A percentile compares a stretch with the other conserved stretches of the same genome.
phyloP scores from a whole-genome alignment of 1,140 invertebrate genomes.

The Chrysopa pallens region DNA sequence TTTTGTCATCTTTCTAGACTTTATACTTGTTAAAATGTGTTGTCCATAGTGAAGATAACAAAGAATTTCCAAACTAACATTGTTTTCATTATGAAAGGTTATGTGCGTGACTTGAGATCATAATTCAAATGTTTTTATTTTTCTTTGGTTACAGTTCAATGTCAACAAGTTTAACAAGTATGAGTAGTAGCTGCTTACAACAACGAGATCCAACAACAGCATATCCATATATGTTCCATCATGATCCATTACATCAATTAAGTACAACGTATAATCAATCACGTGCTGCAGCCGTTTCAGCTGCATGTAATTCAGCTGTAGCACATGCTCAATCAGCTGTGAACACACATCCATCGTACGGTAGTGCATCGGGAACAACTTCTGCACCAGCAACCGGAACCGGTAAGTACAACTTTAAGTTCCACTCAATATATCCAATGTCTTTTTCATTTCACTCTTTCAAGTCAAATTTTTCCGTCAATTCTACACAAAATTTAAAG shows the following conservation, averaged over 20 bases:
- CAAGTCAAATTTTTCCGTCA: no score
- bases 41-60: no score
- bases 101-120: no score
- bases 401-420: constrained; percentile 18
- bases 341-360: constrained; percentile 25
- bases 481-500: no score
- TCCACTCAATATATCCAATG: no score
- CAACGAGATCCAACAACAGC: constrained; percentile 51
- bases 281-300: constrained; percentile 33
- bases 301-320: constrained; percentile 40
- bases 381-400: constrained; percentile 23
- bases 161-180: constrained; percentile 57
- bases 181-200: constrained; percentile 75
- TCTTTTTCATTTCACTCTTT: background rate
- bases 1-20: no score
- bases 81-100: no score
- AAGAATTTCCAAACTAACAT: no score
- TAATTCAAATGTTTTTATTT: background rate
- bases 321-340: constrained; percentile 37
- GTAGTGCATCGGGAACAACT: constrained; percentile 31
- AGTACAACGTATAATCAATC: constrained; percentile 45
- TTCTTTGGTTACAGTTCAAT: constrained; percentile 45
- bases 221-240: constrained; percentile 83
- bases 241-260: constrained; percentile 68
- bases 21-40: no score